A percentile compares a stretch with the other conserved stretches of the same genome.
These are phyloP conservation scores for Heterotilapia buettikoferi DNA, from an alignment of 2,113 vertebrate species.

Conservation along the genomic window DNA sequence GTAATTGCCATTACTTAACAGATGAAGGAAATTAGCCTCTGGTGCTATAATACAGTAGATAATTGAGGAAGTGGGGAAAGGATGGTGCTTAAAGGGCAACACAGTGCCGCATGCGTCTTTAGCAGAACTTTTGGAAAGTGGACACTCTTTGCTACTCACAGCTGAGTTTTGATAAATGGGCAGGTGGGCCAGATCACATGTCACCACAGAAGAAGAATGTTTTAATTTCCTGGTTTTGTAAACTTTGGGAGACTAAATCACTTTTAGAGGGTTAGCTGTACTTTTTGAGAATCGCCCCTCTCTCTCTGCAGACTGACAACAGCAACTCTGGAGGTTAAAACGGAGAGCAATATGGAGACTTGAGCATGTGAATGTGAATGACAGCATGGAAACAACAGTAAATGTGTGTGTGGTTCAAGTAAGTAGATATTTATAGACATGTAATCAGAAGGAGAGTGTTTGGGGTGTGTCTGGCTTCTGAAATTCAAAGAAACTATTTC, in stretches of 20 bases:
- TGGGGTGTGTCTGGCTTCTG: not conserved
- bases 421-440: not conserved
- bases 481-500: not conserved
- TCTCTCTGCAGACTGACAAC: not conserved
- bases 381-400: not conserved
- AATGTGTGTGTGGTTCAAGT: not conserved
- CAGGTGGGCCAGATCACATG: not conserved
- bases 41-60: not conserved
- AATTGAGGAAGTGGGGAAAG: not conserved
- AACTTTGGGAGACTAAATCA: not conserved
- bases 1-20: not conserved
- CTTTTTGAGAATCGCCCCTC: not conserved
- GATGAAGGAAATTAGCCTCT: not conserved
- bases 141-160: not conserved
- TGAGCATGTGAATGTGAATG: not conserved
- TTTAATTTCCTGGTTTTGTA: not conserved
- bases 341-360: not conserved
- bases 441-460: not conserved
- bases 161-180: not conserved
- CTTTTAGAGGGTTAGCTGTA: not conserved
- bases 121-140: not conserved
- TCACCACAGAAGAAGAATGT: not conserved
- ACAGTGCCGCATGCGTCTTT: not conserved
- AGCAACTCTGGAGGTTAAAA: not conserved
- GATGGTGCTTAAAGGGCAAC: not conserved